Conservation (phyloP, 2,113 vertebrate genomes). For the Malurus melanocephalus region DNA sequence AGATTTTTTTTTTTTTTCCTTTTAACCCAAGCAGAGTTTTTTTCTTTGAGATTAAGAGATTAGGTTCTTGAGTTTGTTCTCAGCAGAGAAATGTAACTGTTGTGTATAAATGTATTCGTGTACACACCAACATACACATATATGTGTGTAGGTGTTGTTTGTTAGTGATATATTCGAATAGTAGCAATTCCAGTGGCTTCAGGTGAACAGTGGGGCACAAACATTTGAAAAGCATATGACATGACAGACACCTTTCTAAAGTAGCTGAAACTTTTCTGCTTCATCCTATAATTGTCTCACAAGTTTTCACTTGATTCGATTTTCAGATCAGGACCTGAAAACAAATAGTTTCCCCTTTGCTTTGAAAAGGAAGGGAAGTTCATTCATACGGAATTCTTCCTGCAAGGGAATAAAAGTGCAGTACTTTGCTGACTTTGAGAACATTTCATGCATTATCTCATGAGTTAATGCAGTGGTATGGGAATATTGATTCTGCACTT, state of each 20-base stretch:
- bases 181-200: not conserved
- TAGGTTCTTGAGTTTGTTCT: not conserved
- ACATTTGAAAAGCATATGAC: not conserved
- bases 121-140: not conserved
- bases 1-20: not conserved
- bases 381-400: constrained; percentile 16
- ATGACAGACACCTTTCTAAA: not conserved
- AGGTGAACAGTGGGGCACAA: not conserved
- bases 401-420: not conserved
- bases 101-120: not conserved
- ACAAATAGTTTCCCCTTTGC: not conserved
- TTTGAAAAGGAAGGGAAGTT: not conserved
- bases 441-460: constrained; percentile 27
- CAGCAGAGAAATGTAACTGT: not conserved
- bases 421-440: constrained; percentile 5
- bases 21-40: not conserved
- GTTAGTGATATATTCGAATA: not conserved
- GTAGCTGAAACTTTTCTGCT: not conserved
- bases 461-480: not conserved
- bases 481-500: constrained; percentile 29
- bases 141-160: not conserved
- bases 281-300: not conserved
- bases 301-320: not conserved
- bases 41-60: not conserved
- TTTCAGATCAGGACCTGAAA: not conserved